Evolutionary conservation across 2,888 invertebrate species (phyloP).

Genomic region (Tiphia femorata): DNA sequence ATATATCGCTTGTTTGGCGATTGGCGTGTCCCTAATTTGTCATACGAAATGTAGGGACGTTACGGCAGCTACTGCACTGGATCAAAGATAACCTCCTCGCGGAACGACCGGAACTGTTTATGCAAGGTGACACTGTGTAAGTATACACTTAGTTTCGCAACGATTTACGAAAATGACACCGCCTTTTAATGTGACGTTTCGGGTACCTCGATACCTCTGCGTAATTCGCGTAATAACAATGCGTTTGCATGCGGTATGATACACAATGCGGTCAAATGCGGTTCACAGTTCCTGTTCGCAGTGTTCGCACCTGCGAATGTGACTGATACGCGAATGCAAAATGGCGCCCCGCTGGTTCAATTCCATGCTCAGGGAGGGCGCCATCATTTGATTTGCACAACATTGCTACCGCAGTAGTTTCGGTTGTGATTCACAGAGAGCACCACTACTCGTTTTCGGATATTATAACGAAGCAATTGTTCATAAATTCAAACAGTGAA

Average conservation of each 20-base stretch:
- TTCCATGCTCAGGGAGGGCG: slow-evolving; percentile 9
- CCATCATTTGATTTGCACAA: slow-evolving; percentile 3
- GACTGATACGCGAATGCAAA: slow-evolving; percentile 13
- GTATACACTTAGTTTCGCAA: slow-evolving; percentile 41
- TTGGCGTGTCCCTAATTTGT: background rate
- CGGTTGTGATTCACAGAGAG: background rate
- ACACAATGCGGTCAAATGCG: slow-evolving; percentile 14
- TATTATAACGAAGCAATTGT: no score
- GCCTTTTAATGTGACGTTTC: no score
- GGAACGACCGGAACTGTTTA: slow-evolving; percentile 82
- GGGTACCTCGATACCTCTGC: slow-evolving; percentile 17
- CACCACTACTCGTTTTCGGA: background rate
- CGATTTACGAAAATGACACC: background rate
- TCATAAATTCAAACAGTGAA: no score
- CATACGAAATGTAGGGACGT: slow-evolving; percentile 73
- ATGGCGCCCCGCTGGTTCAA: slow-evolving; percentile 18
- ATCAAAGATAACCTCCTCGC: slow-evolving; percentile 86
- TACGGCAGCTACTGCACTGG: slow-evolving; percentile 83
- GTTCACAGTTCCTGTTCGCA: background rate
- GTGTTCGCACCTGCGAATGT: slow-evolving; percentile 23
- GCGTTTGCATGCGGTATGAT: slow-evolving; percentile 14
- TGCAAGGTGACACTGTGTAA: slow-evolving; percentile 73
- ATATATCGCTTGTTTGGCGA: background rate
- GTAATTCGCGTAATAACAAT: slow-evolving; percentile 12
- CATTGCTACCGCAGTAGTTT: background rate